Base-by-base conservation (phyloP, 2,797 vertebrate species). In the Leptodactylus fallax region DNA sequence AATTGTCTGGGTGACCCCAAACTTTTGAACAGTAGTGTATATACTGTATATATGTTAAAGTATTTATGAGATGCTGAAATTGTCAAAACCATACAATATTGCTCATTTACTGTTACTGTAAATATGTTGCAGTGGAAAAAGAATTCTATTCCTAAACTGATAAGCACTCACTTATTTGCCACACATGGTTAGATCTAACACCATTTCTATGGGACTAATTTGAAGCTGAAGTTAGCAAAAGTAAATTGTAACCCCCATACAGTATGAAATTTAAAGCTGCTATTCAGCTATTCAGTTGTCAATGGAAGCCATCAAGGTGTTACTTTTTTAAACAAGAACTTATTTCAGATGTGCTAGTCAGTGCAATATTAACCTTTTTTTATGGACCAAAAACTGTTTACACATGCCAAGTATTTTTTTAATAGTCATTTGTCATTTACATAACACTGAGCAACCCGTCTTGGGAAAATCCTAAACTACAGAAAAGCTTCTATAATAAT, bases 401-500 rank as follows among this genome's bases (percentile, higher is more conserved):
- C 92, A 90, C 91, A 88, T 55, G 91, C 90, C 91, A 92, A 86
- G 83, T 77, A 83, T 88, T 87, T 90, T 92, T 93, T 93, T 91
- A 90, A 87, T 92, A 93, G 87, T 90, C 90, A 93, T 94, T 95
- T 95, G 91, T 94, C 94, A 95, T 95, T 95, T 95, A 93, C 93
- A 94, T 94, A 94, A 94, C 94, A 92, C 95, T 95, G 93, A 93
- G 92, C 93, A 96, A 95, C 88, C 90, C 93, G 94, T 96, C 94
- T 94, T 93, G 93, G 93, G 94, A 96, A 95, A 93, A 94, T 95
- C 94, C 93, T 90, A 93, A 93, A 93, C 94, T 93, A 97, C 96
- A 97, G 96, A 96, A 94, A 95, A 91, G 93, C 93, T 95, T 94
- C 95, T 97, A 95, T 97, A 96, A 95, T 94, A 95, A 94, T 91